Base-by-base conservation (phyloP, 1,140 invertebrate genomes). In the Chymomyza costata region DNA sequence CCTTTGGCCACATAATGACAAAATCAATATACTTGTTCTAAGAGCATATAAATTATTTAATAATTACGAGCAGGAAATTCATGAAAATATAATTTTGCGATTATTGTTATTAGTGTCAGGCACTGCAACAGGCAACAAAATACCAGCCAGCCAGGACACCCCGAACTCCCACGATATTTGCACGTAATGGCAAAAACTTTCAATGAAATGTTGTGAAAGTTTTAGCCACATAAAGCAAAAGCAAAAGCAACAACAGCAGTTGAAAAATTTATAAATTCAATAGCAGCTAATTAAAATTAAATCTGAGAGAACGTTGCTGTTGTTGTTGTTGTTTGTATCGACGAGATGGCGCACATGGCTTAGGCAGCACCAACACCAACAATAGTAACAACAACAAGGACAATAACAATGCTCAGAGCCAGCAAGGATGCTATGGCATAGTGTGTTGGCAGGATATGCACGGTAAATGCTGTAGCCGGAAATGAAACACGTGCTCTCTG, bases 241-340 rank as follows among this genome's bases (percentile, higher is more conserved):
- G 10, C 25, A n/a, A n/a, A 60, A 19, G 28, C 65, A 47, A 46
- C 57, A 65, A 65, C 65, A 66, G 71, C 66, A 71, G 64, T 55
- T 80, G 64, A 80, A 80, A 80, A 80, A 73, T 78, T 65, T 78
- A 80, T 80, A 78, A 80, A 78, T 80, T 80, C 73, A 80, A 80
- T 80, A 80, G 73, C 73, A 80, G 57, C 73, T 80, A 80, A 80
- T 80, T 80, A 80, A 80, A 80, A 80, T 80, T 80, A 80, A 80
- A 80, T 80, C 73, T 61, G 60, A 80, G 73, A 80, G 64, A 68
- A n/a, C n/a, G n/a, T n/a, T n/a, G n/a, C n/a, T n/a, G n/a, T n/a
- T n/a, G n/a, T n/a, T n/a, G n/a, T 80, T 59, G 46, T 34, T 34
- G 32, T 61, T n/a, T 67, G 71, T 80, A 78, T 78, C 71, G 71